Evolutionary conservation across 2,797 vertebrate genomes (phyloP), one percentile per base, ranked within the genome.

Genomic region (Benthosema pterotum): DNA sequence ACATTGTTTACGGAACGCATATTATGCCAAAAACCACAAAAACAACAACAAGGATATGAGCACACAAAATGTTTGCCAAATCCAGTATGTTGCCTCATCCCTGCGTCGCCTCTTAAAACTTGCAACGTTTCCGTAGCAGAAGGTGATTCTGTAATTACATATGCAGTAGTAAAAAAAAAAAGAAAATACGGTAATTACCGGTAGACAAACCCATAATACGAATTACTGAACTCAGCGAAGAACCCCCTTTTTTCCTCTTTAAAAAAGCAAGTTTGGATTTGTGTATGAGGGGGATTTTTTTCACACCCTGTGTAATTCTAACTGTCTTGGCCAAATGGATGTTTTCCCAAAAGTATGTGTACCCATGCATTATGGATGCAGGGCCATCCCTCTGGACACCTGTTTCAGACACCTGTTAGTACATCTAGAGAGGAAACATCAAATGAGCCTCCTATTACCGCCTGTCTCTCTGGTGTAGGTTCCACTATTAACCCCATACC

Each of bases 381-480:
- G 73, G 53, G 70, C 48, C 47, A 51, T 73, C 83, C 87, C 91
- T 91, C 85, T 85, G 85, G 75, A 90, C 89, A 91, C 87, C 87
- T 91, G 86, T 85, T 90, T 79, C 65, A 67, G 63, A 88, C 88
- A 90, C 83, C 89, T 91, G 88, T 87, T 87, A 63, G 78, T 57
- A 54, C 74, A 79, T 38, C 65, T 65, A 63, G 43, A 42, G 52
- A 75, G 69, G 56, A 42, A 46, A 77, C 69, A 59, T 75, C 67
- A 77, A 82, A 74, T 58, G 42, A 71, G 74, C 69, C 69, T 77
- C 78, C 59, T 64, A 76, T 55, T 54, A 64, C 69, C 67, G 65
- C 63, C 47, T 70, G 52, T 59, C 42, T 18, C 53, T 59, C 42
- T 18, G 63, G 58, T 22, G 32, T 68, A 53, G 60, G 46, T 28